Conservation (phyloP, 2,888 invertebrate genomes). For the Hypsopygia costalis region DNA sequence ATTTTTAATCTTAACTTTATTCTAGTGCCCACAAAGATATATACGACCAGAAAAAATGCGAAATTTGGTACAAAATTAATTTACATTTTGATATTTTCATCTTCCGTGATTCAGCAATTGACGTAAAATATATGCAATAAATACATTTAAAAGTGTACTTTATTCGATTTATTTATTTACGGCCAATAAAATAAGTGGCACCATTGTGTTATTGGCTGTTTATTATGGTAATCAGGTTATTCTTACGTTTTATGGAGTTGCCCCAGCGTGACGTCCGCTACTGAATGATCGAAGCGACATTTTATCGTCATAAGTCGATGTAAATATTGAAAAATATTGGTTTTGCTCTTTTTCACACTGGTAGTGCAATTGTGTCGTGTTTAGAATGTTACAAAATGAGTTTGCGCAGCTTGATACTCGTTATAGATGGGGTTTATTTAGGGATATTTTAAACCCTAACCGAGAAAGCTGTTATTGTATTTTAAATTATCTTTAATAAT, state of each 20-base stretch:
- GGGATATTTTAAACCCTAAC: too few relatives aligned
- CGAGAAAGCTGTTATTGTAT: too few relatives aligned
- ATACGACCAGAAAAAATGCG: too few relatives aligned
- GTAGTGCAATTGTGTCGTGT: neutral
- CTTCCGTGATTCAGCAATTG: neutral
- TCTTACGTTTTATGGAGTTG: slow-evolving; percentile 24
- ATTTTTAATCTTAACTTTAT: too few relatives aligned
- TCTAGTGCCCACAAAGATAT: too few relatives aligned
- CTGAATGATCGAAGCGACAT: slow-evolving; percentile 39
- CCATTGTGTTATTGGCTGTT: slow-evolving; percentile 32
- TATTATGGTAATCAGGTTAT: slow-evolving; percentile 32
- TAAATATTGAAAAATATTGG: slow-evolving; percentile 18
- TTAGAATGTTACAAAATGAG: neutral
- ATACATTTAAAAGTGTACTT: slow-evolving; percentile 21
- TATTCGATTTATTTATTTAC: slow-evolving; percentile 32
- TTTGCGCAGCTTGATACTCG: neutral
- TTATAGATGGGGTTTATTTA: neutral
- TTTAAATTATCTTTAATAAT: too few relatives aligned
- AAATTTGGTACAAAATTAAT: too few relatives aligned
- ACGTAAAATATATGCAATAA: slow-evolving; percentile 22
- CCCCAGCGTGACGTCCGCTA: slow-evolving; percentile 41
- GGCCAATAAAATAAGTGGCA: slow-evolving; percentile 36
- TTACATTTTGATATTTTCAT: too few relatives aligned
- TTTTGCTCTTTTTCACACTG: slow-evolving; percentile 10
- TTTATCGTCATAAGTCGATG: slow-evolving; percentile 29